Percentiles rank a stretch among this genome's conserved stretches.
phyloP scores from a whole-genome alignment of 1,140 invertebrate genomes.

The Leptinotarsa undecemlineata region DNA sequence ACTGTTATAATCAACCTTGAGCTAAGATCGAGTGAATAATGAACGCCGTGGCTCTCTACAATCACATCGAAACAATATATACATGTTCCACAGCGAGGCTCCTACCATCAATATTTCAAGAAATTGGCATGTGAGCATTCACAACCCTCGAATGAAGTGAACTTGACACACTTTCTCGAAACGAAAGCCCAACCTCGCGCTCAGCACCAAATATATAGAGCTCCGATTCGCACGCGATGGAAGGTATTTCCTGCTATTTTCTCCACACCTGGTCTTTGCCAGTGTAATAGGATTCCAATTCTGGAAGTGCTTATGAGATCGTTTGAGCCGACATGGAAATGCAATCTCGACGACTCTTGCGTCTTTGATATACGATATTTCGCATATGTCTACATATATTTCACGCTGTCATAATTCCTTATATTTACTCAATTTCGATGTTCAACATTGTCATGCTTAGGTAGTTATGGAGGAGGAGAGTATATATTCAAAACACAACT shows the following conservation, averaged over 20 bases:
- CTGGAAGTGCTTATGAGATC: slow-evolving; percentile 37
- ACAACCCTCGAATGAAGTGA: not conserved
- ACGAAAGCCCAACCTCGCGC: not conserved
- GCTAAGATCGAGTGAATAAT: not conserved
- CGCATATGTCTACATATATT: slow-evolving; percentile 22
- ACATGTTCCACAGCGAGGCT: not conserved
- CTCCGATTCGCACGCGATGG: not conserved
- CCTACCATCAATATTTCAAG: slow-evolving; percentile 36
- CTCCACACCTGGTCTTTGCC: not conserved
- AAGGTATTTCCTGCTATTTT: not conserved
- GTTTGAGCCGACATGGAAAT: slow-evolving; percentile 39
- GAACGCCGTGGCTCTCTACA: not conserved
- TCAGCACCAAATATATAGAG: not conserved
- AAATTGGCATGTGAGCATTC: slow-evolving; percentile 28
- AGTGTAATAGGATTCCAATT: slow-evolving; percentile 36
- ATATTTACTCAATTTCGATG: slow-evolving; percentile 16
- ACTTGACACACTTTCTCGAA: not conserved
- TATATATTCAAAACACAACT: too few relatives aligned
- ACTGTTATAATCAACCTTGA: not conserved
- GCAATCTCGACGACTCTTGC: slow-evolving; percentile 35
- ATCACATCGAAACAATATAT: not conserved
- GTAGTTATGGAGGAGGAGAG: too few relatives aligned
- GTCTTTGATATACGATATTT: slow-evolving; percentile 34
- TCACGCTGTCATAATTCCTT: slow-evolving; percentile 18
- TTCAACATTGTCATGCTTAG: not conserved